Base-by-base conservation (phyloP, 2,888 invertebrate genomes). In the Ectemnius cavifrons region DNA sequence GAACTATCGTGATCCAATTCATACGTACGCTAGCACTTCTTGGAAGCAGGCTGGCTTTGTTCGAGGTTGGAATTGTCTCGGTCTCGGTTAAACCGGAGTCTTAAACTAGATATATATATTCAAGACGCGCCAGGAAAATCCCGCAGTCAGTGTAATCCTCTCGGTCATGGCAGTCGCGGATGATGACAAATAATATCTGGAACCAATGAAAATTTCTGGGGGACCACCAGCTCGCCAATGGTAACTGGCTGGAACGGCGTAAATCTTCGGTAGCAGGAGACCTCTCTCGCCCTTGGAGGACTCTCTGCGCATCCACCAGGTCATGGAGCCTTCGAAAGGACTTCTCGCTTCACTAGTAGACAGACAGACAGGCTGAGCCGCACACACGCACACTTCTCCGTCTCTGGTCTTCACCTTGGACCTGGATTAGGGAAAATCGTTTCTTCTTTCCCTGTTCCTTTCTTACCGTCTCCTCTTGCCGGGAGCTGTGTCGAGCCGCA, bases 171-270 rank as follows among this genome's bases (percentile, higher is more conserved):
- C 80, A 84, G 85, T 81, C 84, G 72, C 73, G 65, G 83, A 86
- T 87, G 83, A 87, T 85, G 87, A 88, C 85, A 81, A 89, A 88
- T 89, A 88, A 89, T 88, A 88, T 87, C 87, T 83, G 87, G 84
- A 87, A 88, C 89, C 79, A 86, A 89, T 85, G 73, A 82, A 86
- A 52, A 86, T 86, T 87, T 84, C 79, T 77, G 75, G 67, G 69
- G 59, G 70, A 71, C 77, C 61, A 37, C 8, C 37, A 37, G 37
- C 37, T 37, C 37, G 37, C 37, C 37, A 37, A 74, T 73, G 77
- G 78, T 85, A 88, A 88, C 83, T 57, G 73, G 71, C 70, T 79
- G 87, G 80, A 88, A 88, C 89, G 89, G 86, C 75, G 86, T 89
- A 89, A 89, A 89, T 89, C 88, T 87, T 80, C 73, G 16, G 18